A percentile compares a stretch with the other conserved stretches of the same genome.
These are phyloP conservation scores for Myrmophylax atrothorax DNA, from an alignment of 2,113 vertebrate genomes.

Conservation along the genomic window DNA sequence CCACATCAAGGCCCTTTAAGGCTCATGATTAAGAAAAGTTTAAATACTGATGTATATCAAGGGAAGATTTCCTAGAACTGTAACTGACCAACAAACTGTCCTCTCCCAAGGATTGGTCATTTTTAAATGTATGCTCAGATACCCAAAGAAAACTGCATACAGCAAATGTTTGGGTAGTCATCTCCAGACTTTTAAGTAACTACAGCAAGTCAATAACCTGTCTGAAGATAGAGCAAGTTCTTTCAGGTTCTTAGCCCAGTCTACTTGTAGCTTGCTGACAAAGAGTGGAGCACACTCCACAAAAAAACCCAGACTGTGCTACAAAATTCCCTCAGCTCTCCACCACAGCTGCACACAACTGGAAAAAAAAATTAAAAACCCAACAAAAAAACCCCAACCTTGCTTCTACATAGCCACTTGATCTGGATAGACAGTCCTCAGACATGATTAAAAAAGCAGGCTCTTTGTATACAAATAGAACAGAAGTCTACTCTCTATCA, in stretches of 20 bases:
- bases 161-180: not conserved
- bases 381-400: not conserved
- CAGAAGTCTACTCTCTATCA: not conserved
- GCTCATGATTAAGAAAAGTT: not conserved
- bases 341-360: not conserved
- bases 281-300: not conserved
- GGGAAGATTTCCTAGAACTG: not conserved
- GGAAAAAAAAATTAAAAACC: not conserved
- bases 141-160: not conserved
- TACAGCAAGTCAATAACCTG: not conserved
- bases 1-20: not conserved
- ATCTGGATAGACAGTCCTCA: not conserved
- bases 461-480: not conserved
- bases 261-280: not conserved
- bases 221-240: not conserved
- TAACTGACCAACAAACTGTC: not conserved
- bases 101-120: not conserved
- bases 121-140: not conserved
- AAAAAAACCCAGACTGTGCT: not conserved
- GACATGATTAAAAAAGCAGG: not conserved
- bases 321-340: not conserved
- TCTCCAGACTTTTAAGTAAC: not conserved
- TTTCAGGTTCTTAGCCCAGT: not conserved
- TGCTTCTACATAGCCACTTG: not conserved
- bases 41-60: not conserved